Evolutionary conservation across 2,888 invertebrate species (phyloP).

Genomic region (Xestia sexstrigata): DNA sequence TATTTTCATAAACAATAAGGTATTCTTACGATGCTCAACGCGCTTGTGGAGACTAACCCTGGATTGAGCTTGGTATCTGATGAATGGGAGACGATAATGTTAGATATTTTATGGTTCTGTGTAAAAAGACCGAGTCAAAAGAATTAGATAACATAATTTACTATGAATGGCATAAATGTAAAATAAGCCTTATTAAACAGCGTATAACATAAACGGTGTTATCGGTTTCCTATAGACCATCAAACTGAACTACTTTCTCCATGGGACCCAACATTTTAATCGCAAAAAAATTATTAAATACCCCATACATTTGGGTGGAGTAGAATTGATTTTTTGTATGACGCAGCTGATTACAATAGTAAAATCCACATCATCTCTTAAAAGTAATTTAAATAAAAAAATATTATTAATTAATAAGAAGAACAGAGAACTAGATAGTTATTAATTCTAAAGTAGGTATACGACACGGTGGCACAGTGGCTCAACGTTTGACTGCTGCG

Average conservation of each 20-base stretch:
- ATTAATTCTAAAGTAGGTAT: background rate
- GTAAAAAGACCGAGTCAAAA: too few relatives aligned
- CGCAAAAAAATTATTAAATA: background rate
- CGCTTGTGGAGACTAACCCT: background rate
- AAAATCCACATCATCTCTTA: background rate
- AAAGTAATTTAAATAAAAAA: too few relatives aligned
- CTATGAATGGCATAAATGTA: too few relatives aligned
- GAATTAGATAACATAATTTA: too few relatives aligned
- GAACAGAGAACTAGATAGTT: background rate
- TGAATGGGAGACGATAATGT: background rate
- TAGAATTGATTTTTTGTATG: background rate
- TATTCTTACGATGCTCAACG: too few relatives aligned
- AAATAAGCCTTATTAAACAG: too few relatives aligned
- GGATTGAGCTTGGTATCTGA: background rate
- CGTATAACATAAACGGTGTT: background rate
- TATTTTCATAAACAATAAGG: background rate
- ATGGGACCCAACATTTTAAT: background rate
- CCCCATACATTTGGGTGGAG: background rate
- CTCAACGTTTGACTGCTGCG: too few relatives aligned
- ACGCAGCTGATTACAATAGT: background rate
- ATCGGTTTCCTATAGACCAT: background rate
- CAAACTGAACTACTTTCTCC: background rate
- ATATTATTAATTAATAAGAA: background rate
- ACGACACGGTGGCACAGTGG: background rate
- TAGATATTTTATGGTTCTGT: background rate